phyloP scores from a whole-genome alignment of 2,113 vertebrate species.

The Monarcha castaneiventris region DNA sequence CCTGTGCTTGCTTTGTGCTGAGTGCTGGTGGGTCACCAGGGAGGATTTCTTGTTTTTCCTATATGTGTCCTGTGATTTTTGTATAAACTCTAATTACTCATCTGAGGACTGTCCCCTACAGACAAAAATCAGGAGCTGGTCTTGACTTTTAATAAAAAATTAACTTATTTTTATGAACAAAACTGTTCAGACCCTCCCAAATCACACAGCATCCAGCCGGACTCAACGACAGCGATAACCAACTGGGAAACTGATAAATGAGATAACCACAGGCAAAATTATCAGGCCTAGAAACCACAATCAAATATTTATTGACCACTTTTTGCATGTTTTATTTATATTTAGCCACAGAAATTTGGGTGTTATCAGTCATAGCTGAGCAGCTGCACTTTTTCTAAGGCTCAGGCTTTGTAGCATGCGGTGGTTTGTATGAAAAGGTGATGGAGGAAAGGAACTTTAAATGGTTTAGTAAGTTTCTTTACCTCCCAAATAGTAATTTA shows the following conservation, averaged over 20 bases:
- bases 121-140: background rate
- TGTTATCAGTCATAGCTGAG: background rate
- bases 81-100: background rate
- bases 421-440: background rate
- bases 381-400: background rate
- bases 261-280: constrained; percentile 43
- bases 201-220: background rate
- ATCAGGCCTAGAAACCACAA: constrained; percentile 15
- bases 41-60: background rate
- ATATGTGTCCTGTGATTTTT: background rate
- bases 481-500: background rate
- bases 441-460: background rate
- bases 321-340: constrained; percentile 45
- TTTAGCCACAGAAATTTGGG: background rate
- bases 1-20: background rate
- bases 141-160: constrained; percentile 32
- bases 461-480: background rate
- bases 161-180: background rate
- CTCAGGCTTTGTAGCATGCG: background rate
- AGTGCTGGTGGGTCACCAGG: background rate
- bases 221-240: background rate
- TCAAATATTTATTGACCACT: constrained; percentile 54
- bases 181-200: background rate
- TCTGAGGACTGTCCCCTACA: background rate
- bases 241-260: constrained; percentile 29